Conservation (phyloP, 2,113 vertebrate genomes). For the Noturus placidus region DNA sequence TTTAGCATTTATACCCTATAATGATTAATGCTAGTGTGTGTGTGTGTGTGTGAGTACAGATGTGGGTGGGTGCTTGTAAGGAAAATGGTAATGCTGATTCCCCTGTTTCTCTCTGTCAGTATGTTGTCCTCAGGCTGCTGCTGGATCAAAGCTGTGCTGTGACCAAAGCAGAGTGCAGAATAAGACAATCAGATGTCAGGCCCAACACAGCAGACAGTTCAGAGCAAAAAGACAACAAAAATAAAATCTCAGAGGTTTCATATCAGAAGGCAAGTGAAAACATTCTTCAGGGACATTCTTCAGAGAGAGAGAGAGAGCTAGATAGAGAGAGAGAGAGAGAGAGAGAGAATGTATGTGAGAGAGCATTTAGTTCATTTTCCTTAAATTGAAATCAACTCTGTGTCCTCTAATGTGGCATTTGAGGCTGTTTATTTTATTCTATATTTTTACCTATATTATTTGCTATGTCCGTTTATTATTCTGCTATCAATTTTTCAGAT, state of each 20-base stretch:
- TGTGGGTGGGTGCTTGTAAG: constrained; percentile 24
- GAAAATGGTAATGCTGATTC: constrained; percentile 10
- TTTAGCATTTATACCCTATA: neutral
- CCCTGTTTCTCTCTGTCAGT: constrained; percentile 7
- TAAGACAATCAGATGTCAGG: neutral
- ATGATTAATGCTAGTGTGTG: neutral
- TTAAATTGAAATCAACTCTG: neutral
- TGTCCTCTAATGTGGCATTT: neutral
- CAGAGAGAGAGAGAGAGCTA: neutral
- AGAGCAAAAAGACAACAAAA: neutral
- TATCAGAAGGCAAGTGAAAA: constrained; percentile 13
- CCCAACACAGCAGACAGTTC: constrained; percentile 24
- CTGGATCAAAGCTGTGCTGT: constrained; percentile 17
- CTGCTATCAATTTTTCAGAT: neutral
- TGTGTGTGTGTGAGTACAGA: constrained; percentile 11
- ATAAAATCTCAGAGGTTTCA: constrained; percentile 13
- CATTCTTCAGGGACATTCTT: neutral
- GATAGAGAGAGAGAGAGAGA: neutral
- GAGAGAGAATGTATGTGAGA: neutral
- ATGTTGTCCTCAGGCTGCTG: constrained; percentile 18
- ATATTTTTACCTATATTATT: neutral
- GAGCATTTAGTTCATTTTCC: neutral
- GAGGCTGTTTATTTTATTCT: neutral
- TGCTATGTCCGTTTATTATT: neutral
- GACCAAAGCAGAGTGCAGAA: constrained; percentile 10